Base-by-base conservation (phyloP, 2,113 vertebrate species). In the Campylomormyrus numenius region DNA sequence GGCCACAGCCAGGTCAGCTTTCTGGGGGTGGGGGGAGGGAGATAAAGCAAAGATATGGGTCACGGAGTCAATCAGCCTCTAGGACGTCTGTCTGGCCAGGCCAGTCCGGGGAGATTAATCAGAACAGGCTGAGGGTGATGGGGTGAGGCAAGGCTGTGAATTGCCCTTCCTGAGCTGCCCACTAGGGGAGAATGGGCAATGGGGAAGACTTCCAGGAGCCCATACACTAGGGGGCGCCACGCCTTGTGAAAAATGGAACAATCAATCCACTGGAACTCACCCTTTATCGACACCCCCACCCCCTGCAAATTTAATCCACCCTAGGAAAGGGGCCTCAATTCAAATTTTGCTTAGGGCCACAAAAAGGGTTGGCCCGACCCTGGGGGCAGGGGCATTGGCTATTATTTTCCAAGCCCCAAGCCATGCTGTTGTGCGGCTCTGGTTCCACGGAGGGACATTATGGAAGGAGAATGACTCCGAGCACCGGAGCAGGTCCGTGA, bases 1-100 rank as follows among this genome's bases (percentile, higher is more conserved):
- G 0, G 98, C 98, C 85, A 99, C 97, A 0, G 98, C 98, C 95
- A 99, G 92, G 70, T 99, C 98, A 0, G 98, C 98, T 96, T 99
- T 99, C 98, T 99, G 92, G 90, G 90, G 96, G 96, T 92, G 92
- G 89, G 90, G 62, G 89, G 31, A 17, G 35, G 5, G 35, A 19
- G 74, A 19, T 6, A 58, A 92, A 80, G 92, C 85, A 56, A 35
- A 46, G 77, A 89, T 58, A 88, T 11, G n/a, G 88, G 49, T 53
- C 31, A 83, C 1, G 10, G 62, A 50, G 31, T 50, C 27, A 87
- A 31, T 87, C n/a, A 53, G 42, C 46, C 42, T 48, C 10, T 3
- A 27, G 46, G 46, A 85, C 9, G 9, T 6, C 17, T 21, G 21
- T n/a, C 24, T 49, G 42, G 13, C 46, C 50, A 31, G 3, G 8